Percentiles rank a stretch among this genome's conserved stretches.
Evolutionary conservation across 2,797 vertebrate genomes (phyloP).

Genomic region (Tachyglossus aculeatus): DNA sequence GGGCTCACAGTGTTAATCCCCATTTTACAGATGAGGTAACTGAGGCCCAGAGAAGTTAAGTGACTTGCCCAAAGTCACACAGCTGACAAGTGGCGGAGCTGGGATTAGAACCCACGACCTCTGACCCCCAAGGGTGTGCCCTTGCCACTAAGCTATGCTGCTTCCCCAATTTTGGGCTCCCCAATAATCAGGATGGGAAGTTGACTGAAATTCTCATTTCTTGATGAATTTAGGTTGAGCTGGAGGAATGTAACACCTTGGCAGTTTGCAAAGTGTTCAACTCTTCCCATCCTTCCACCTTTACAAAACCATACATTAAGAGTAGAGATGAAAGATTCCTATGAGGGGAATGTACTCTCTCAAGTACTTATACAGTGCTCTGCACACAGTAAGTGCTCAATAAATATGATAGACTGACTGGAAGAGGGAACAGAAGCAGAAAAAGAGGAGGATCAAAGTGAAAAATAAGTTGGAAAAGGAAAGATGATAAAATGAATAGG

Average conservation of each 20-base stretch:
- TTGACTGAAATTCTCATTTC: conserved; percentile 23
- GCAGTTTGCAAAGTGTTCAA: neutral
- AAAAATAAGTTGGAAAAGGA: neutral
- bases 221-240: conserved; percentile 3
- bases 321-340: neutral
- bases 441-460: neutral
- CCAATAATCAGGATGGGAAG: conserved; percentile 22
- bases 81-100: no score
- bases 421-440: neutral
- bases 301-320: neutral
- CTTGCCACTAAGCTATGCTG: no score
- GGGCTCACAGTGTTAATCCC: no score
- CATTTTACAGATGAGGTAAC: no score
- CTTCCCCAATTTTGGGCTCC: conserved; percentile 26
- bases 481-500: neutral
- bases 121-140: no score
- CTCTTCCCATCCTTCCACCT: neutral
- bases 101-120: no score
- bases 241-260: conserved; percentile 20
- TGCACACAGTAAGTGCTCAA: no score
- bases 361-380: no score
- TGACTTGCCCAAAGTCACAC: no score
- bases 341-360: neutral
- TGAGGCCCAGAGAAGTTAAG: no score
- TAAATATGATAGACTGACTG: no score